Conservation (phyloP, 2,797 vertebrate species). For the Sebastes glaucus region DNA sequence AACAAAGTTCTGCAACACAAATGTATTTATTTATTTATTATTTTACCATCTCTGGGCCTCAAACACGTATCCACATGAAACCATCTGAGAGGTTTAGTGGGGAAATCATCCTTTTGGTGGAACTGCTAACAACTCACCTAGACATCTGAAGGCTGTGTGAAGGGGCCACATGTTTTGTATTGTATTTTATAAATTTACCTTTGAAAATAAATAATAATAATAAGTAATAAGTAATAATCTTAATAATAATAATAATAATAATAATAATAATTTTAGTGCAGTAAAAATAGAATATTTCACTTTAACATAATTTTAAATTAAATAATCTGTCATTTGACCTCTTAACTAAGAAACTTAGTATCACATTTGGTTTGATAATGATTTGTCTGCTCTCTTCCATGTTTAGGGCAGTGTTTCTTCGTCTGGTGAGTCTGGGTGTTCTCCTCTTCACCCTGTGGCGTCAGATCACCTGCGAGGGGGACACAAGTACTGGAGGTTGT, state of each 20-base stretch:
- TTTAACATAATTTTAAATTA: neutral
- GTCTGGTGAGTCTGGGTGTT: constrained; percentile 84
- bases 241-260: too few species aligned
- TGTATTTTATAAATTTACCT: neutral
- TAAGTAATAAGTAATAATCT: too few species aligned
- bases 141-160: neutral
- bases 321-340: neutral
- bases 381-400: neutral
- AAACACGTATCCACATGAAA: neutral
- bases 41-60: neutral
- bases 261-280: neutral
- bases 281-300: neutral
- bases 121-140: neutral
- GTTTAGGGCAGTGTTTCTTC: constrained; percentile 86
- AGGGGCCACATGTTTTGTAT: neutral
- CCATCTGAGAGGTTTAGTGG: too few species aligned
- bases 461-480: constrained; percentile 84
- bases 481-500: neutral
- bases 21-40: neutral
- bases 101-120: neutral
- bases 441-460: constrained; percentile 86
- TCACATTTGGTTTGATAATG: neutral
- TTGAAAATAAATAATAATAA: too few species aligned
- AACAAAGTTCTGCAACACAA: too few species aligned
- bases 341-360: neutral